Evolutionary conservation across 2,113 vertebrate genomes (phyloP).

Genomic region (Bos javanicus): DNA sequence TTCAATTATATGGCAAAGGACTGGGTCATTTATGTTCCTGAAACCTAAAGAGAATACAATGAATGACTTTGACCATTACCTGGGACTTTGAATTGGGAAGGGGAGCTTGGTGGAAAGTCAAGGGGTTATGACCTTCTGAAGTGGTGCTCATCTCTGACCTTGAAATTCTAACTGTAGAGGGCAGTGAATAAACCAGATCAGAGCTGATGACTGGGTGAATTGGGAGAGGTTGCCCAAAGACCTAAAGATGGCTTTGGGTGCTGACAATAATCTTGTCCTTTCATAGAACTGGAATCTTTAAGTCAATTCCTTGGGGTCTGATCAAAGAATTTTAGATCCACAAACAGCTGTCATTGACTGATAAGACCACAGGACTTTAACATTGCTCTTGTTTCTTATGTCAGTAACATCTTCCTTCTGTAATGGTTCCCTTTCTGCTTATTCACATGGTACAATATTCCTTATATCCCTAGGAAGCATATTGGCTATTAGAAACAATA

Average conservation of each 20-base stretch:
- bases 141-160: background rate
- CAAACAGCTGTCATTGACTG: background rate
- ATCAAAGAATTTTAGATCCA: background rate
- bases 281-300: background rate
- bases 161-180: background rate
- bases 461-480: background rate
- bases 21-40: background rate
- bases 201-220: background rate
- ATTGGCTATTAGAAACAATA: background rate
- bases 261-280: background rate
- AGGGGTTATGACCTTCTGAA: background rate
- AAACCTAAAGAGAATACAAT: background rate
- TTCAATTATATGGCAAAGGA: background rate
- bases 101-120: background rate
- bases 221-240: background rate
- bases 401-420: background rate
- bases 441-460: background rate
- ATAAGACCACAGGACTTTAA: background rate
- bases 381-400: background rate
- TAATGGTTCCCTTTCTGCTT: background rate
- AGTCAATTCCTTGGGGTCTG: background rate
- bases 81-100: background rate
- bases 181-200: background rate
- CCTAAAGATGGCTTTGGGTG: background rate
- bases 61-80: background rate